These are phyloP conservation scores for Graptemys geographica DNA, from an alignment of 2,797 vertebrate species.

Conservation along the genomic window DNA sequence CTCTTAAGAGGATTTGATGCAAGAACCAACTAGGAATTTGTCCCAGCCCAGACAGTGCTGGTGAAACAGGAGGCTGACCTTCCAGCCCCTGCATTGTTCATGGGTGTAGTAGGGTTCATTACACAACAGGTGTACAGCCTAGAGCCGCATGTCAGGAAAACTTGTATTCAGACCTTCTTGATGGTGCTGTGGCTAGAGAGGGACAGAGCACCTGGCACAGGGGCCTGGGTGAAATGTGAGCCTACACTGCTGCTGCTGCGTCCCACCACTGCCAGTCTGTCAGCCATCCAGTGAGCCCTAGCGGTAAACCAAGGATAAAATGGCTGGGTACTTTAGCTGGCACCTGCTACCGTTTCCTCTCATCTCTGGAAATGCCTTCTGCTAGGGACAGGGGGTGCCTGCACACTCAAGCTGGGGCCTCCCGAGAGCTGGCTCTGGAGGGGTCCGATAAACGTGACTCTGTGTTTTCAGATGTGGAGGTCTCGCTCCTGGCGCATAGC, in stretches of 20 bases:
- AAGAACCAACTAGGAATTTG: not conserved
- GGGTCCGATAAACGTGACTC: fast-evolving
- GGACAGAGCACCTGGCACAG: too few relatives aligned
- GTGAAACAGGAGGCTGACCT: not conserved
- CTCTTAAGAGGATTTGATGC: not conserved
- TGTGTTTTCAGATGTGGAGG: slow-evolving; percentile 84
- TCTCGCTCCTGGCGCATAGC: slow-evolving; percentile 90
- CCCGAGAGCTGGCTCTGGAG: not conserved
- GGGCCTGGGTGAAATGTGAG: too few relatives aligned
- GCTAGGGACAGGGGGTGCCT: not conserved
- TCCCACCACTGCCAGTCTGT: too few relatives aligned
- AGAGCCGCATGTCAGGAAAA: not conserved
- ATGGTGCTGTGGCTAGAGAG: not conserved
- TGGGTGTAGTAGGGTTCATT: not conserved
- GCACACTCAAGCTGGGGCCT: not conserved
- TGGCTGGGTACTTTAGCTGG: fast-evolving
- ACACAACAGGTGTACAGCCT: not conserved
- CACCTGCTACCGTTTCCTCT: not conserved
- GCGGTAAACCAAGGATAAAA: fast-evolving
- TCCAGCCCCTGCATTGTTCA: not conserved
- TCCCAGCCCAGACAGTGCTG: not conserved
- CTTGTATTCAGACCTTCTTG: not conserved
- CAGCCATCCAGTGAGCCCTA: not conserved
- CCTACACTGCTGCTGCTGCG: too few relatives aligned
- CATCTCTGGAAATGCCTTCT: not conserved